Percentiles rank a stretch among this genome's conserved stretches.
These are phyloP conservation scores for Drosophila sulfurigaster DNA, from an alignment of 1,140 invertebrate species.

Conservation along the genomic window DNA sequence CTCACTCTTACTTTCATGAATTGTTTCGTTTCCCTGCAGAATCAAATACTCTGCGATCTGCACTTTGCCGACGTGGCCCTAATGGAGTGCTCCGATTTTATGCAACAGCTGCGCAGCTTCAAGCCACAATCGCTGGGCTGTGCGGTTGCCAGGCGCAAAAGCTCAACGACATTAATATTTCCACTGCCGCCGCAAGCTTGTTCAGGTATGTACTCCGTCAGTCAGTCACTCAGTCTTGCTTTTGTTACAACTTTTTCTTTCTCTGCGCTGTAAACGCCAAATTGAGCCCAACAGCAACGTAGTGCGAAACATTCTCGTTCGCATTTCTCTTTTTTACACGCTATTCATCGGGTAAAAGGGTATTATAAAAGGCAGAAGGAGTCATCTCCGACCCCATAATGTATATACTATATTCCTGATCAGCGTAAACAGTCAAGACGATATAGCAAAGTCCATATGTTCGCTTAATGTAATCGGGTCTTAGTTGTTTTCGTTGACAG, in stretches of 20 bases:
- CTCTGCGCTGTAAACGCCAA: constrained; percentile 29
- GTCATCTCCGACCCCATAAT: too few species aligned
- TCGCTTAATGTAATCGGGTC: too few species aligned
- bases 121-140: constrained; percentile 97
- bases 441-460: too few species aligned
- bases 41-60: constrained; percentile 85
- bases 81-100: constrained; percentile 98
- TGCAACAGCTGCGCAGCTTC: constrained; percentile 97
- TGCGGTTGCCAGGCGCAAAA: constrained; percentile 95
- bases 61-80: constrained; percentile 92
- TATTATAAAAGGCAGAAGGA: too few species aligned
- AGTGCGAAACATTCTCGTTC: constrained; percentile 11
- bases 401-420: too few species aligned
- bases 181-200: constrained; percentile 96
- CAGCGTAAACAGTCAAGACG: too few species aligned
- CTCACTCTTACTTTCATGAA: background rate
- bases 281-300: constrained; percentile 37
- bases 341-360: too few species aligned
- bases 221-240: constrained; percentile 12
- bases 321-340: background rate
- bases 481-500: too few species aligned
- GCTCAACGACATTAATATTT: constrained; percentile 97
- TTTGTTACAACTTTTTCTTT: constrained; percentile 7
- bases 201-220: constrained; percentile 89
- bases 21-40: constrained; percentile 51